Evolutionary conservation across 2,113 vertebrate species (phyloP).

Genomic region (Epinephelus lanceolatus): DNA sequence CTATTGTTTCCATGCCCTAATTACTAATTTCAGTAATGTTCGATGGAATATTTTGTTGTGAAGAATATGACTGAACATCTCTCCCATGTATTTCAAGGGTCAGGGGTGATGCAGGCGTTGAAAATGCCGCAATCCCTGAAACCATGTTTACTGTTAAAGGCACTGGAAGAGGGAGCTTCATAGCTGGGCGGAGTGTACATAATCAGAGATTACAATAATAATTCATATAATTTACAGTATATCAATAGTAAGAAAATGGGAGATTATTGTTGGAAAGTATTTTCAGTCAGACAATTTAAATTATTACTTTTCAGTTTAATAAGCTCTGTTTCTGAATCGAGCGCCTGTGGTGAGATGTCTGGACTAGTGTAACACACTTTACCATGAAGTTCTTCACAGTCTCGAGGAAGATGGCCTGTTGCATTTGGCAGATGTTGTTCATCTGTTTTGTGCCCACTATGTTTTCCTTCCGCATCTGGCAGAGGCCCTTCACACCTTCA

Average conservation of each 20-base stretch:
- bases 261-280: neutral
- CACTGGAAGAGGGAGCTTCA: conserved; percentile 34
- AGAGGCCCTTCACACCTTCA: conserved; percentile 26
- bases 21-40: too few species aligned
- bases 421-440: conserved; percentile 15
- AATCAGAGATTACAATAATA: conserved; percentile 14
- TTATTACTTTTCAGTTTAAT: conserved; percentile 1
- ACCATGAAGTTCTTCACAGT: conserved; percentile 47
- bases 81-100: conserved; percentile 5
- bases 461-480: conserved; percentile 21
- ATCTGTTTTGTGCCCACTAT: conserved; percentile 34
- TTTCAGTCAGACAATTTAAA: neutral
- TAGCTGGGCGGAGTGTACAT: conserved; percentile 8
- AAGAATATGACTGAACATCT: neutral
- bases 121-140: conserved; percentile 31
- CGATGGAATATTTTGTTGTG: too few species aligned
- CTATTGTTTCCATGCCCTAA: too few species aligned
- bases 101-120: conserved; percentile 30
- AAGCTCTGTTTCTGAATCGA: conserved; percentile 6
- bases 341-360: conserved; percentile 41
- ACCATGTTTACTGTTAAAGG: conserved; percentile 22
- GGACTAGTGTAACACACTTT: conserved; percentile 24
- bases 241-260: neutral
- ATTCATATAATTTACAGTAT: neutral
- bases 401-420: conserved; percentile 38